These are phyloP conservation scores for Conops quadrifasciatus DNA, from an alignment of 2,888 invertebrate genomes.

Conservation along the genomic window DNA sequence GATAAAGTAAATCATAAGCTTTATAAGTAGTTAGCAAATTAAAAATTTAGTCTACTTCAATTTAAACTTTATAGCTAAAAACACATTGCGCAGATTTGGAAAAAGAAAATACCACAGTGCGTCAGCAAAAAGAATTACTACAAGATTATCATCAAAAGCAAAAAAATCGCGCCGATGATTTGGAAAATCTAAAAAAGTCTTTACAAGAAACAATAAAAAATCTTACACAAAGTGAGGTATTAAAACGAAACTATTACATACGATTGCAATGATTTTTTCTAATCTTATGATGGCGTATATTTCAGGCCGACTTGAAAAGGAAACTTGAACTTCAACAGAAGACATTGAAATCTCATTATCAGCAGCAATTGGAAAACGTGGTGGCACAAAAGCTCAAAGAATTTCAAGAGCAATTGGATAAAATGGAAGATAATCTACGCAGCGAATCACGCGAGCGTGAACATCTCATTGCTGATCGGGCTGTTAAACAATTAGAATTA, in stretches of 20 bases:
- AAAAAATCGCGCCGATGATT: constrained; percentile 63
- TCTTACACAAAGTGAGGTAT: constrained; percentile 70
- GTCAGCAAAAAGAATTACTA: constrained; percentile 66
- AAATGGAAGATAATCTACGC: constrained; percentile 73
- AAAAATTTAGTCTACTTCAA: constrained; percentile 3
- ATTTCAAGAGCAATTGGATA: constrained; percentile 78
- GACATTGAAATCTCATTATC: constrained; percentile 79
- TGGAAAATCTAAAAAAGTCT: constrained; percentile 70
- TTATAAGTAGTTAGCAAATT: neutral
- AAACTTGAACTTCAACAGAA: constrained; percentile 72
- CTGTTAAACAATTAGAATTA: constrained; percentile 76
- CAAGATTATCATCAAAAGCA: constrained; percentile 69
- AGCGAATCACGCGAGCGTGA: constrained; percentile 73
- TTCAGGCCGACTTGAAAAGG: constrained; percentile 67
- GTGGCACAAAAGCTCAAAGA: constrained; percentile 80
- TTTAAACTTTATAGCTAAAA: constrained; percentile 53
- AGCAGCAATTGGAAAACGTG: constrained; percentile 81
- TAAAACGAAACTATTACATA: constrained; percentile 45
- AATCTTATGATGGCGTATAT: constrained; percentile 25
- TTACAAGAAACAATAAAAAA: constrained; percentile 67
- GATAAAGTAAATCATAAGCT: constrained; percentile 63
- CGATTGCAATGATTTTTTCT: neutral
- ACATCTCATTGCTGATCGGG: constrained; percentile 73
- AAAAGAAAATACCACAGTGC: constrained; percentile 70
- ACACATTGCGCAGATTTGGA: constrained; percentile 71